Conservation (phyloP, 2,888 invertebrate genomes). For the Macrostomum cliftonense region DNA sequence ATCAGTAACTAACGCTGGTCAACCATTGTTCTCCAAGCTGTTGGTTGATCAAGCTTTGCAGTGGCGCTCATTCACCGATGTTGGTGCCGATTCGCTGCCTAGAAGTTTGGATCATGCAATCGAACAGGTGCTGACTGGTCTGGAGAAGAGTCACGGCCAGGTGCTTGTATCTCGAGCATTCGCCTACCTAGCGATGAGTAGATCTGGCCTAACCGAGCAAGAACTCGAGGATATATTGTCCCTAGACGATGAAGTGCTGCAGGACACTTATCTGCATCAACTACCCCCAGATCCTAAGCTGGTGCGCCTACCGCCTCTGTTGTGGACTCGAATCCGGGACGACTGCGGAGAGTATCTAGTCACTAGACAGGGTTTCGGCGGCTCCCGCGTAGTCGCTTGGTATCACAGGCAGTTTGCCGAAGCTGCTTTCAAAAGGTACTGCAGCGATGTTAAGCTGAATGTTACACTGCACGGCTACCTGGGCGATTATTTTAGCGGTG, state of each 20-base stretch:
- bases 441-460: not conserved
- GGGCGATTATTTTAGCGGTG: conserved; percentile 23
- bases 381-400: conserved; percentile 18
- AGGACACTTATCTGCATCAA: conserved; percentile 24
- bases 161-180: conserved; percentile 18
- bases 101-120: conserved; percentile 17
- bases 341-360: conserved; percentile 19
- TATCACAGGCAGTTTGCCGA: conserved; percentile 22
- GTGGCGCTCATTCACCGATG: conserved; percentile 20
- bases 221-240: conserved; percentile 26
- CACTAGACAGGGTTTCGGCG: conserved; percentile 15
- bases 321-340: conserved; percentile 18
- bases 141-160: conserved; percentile 20
- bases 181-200: conserved; percentile 15
- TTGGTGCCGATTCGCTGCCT: conserved; percentile 14
- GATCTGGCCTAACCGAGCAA: not conserved
- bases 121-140: conserved; percentile 17
- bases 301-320: conserved; percentile 20
- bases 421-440: conserved; percentile 14
- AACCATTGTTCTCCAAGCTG: conserved; percentile 22
- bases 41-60: conserved; percentile 17
- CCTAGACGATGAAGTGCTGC: conserved; percentile 23
- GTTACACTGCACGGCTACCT: conserved; percentile 14
- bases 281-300: conserved; percentile 21
- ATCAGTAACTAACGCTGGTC: conserved; percentile 11